Conservation (phyloP, 2,797 vertebrate species). For the Phrynocephalus vlangalii region DNA sequence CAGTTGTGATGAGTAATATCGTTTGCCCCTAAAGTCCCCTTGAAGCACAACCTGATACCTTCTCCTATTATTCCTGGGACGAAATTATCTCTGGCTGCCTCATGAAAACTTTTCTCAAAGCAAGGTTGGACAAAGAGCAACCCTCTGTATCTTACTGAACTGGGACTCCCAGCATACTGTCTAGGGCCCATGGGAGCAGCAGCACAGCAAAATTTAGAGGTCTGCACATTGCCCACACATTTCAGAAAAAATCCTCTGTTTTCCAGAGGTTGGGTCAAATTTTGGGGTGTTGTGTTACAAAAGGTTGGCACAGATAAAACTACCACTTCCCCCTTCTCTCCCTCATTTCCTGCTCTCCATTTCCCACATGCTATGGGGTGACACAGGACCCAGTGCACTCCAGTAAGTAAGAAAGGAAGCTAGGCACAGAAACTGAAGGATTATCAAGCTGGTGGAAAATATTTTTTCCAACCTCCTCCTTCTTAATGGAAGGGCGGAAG, state of each 20-base stretch:
- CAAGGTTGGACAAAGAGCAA: not conserved
- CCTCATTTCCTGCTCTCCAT: not conserved
- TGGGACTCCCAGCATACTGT: not conserved
- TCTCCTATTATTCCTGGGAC: not conserved
- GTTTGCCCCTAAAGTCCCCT: not conserved
- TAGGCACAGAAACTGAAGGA: not conserved
- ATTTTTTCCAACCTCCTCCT: not conserved
- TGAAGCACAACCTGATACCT: not conserved
- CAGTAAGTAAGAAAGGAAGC: not conserved
- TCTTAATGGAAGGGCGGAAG: not conserved
- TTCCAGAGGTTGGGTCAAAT: not conserved
- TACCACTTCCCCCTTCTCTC: not conserved
- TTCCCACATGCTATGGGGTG: not conserved
- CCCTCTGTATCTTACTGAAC: not conserved
- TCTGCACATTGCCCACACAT: not conserved
- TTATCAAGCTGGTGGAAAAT: not conserved
- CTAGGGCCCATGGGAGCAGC: not conserved
- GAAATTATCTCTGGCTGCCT: not conserved
- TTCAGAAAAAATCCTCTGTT: conserved; percentile 2
- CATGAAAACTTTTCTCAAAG: not conserved
- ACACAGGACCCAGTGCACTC: not conserved
- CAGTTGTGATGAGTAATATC: not conserved
- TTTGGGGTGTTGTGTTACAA: not conserved
- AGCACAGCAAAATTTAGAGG: not conserved
- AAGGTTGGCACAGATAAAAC: not conserved